phyloP scores from a whole-genome alignment of 2,113 vertebrate species.

The Dromaius novaehollandiae region DNA sequence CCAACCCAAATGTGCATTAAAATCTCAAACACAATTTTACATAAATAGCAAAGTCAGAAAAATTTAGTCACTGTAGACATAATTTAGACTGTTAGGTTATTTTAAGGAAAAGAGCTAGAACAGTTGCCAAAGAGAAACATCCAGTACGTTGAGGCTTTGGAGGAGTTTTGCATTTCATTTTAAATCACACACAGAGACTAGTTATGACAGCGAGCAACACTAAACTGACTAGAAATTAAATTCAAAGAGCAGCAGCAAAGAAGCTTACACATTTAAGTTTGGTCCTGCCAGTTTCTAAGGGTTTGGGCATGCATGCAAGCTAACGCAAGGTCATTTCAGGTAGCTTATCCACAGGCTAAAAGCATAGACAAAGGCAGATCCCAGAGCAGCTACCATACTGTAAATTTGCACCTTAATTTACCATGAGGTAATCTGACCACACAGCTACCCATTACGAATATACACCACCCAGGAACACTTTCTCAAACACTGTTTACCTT shows the following conservation, averaged over 20 bases:
- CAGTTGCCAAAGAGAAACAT: not conserved
- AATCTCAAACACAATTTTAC: not conserved
- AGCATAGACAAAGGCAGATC: not conserved
- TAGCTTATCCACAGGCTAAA: not conserved
- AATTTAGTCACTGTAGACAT: not conserved
- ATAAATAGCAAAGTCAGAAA: not conserved
- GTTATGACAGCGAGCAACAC: not conserved
- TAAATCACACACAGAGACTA: not conserved
- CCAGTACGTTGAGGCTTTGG: not conserved
- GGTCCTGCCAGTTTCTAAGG: not conserved
- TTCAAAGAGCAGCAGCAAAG: not conserved
- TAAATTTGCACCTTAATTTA: not conserved
- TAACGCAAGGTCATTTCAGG: not conserved
- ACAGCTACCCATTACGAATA: not conserved
- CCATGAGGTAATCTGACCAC: rapidly evolving
- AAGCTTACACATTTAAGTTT: not conserved
- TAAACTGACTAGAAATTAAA: not conserved
- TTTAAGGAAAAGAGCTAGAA: not conserved
- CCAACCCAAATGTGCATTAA: not conserved
- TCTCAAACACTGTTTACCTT: slow-evolving; percentile 76
- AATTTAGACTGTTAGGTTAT: not conserved
- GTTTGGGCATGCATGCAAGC: not conserved
- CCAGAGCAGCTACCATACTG: not conserved
- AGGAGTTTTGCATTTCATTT: not conserved
- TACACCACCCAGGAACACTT: not conserved